Evolutionary conservation across 2,797 vertebrate species (phyloP), one percentile per base, ranked within the genome.

Genomic region (Phataginus tetradactyla): DNA sequence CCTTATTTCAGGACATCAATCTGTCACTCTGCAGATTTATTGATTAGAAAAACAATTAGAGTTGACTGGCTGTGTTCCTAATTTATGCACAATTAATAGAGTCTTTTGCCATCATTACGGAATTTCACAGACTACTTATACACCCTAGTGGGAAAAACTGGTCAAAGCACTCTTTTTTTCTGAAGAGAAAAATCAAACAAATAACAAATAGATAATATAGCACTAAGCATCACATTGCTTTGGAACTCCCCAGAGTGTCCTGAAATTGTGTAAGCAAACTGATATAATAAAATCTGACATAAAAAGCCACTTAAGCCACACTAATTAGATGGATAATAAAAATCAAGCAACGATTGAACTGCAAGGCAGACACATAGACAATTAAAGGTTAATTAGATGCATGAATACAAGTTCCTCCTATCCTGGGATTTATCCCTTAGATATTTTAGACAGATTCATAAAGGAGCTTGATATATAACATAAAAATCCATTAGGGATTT

Each of bases 111-210:
- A 12, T 10, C 0, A 4, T 53, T 95, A 25, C 80, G 84, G 55
- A 90, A 94, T 98, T 98, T 77, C 93, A 96, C 39, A 97, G 98
- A 96, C 97, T 98, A 90, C 96, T 98, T 98, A 96, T 98, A 98
- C 98, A 98, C 97, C 97, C 98, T 98, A 98, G 98, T 95, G 98
- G 98, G 93, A 89, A 95, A 98, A 97, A 61, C 5, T 83, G 18
- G 94, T 85, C 96, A 98, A 95, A 34, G 27, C 97, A 97, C 78
- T 25, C 45, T n/a, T 42, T 80, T 78, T 87, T 86, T 53, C 42
- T 91, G 51, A 32, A 69, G 32, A 86, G 71, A 34, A 94, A 97
- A 94, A 68, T 53, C 57, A 84, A 96, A 79, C 61, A 9, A 6
- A 1, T 5, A 27, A 75, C 53, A 95, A 27, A 93, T 4, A 80